Evolutionary conservation across 2,113 vertebrate genomes (phyloP).

Genomic region (Zosterops lateralis): DNA sequence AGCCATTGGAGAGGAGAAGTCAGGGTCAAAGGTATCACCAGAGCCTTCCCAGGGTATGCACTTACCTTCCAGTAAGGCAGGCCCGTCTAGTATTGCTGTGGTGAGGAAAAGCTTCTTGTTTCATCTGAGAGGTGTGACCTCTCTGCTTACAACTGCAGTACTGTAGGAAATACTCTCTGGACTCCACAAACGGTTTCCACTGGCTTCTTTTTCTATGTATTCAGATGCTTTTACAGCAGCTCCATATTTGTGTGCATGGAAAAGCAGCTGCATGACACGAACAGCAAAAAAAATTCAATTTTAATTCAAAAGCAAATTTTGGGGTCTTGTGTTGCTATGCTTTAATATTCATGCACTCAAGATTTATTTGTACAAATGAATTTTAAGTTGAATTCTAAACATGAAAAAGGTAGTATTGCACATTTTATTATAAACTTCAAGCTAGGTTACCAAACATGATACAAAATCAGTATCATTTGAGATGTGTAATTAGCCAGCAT

Average conservation of each 20-base stretch:
- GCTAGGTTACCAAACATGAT: neutral
- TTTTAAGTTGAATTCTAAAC: neutral
- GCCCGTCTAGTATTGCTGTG: neutral
- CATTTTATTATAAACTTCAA: neutral
- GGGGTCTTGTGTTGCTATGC: neutral
- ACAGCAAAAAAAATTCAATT: neutral
- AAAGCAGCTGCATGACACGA: conserved; percentile 11
- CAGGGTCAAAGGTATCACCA: neutral
- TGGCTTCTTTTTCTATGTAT: neutral
- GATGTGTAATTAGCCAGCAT: neutral
- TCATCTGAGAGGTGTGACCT: neutral
- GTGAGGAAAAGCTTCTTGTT: neutral
- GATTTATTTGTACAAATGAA: neutral
- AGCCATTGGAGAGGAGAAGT: neutral
- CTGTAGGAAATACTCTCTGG: neutral
- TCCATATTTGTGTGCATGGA: neutral
- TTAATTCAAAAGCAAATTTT: neutral
- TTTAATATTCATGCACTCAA: neutral
- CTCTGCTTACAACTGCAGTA: neutral
- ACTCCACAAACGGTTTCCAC: neutral
- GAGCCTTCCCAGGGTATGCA: neutral
- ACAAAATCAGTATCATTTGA: neutral
- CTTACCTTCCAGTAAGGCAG: neutral
- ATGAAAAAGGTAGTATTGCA: neutral
- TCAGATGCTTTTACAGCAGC: neutral